Conservation (phyloP, 2,888 invertebrate genomes). For the Uloborus plumipes region DNA sequence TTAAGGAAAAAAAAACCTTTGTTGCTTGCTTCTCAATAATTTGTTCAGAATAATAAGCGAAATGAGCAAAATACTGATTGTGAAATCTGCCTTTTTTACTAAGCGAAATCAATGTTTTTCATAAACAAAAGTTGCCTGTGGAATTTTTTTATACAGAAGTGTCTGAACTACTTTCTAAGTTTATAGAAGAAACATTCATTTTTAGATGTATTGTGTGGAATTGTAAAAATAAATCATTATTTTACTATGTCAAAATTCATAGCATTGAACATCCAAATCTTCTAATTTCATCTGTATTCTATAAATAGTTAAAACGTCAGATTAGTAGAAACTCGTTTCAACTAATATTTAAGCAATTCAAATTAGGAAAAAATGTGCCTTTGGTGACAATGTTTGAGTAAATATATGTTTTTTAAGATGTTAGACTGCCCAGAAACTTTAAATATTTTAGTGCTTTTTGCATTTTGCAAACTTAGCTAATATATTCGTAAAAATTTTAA, state of each 20-base stretch:
- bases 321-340: too few species aligned
- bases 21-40: conserved; percentile 51
- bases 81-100: conserved; percentile 24
- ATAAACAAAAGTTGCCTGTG: neutral
- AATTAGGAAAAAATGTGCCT: too few species aligned
- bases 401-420: too few species aligned
- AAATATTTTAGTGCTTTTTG: too few species aligned
- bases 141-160: neutral
- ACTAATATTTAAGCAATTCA: too few species aligned
- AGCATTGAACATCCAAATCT: conserved; percentile 25
- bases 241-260: conserved; percentile 22
- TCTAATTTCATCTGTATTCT: too few species aligned
- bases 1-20: conserved; percentile 27
- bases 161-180: neutral
- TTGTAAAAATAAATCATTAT: neutral
- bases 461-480: too few species aligned
- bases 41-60: conserved; percentile 21
- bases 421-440: too few species aligned
- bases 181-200: too few species aligned
- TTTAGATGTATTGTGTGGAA: neutral
- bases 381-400: too few species aligned
- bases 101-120: neutral
- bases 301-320: too few species aligned
- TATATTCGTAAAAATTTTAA: too few species aligned
- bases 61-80: conserved; percentile 12